phyloP scores from a whole-genome alignment of 2,888 invertebrate species.

The Coronaproctus castanopsis region DNA sequence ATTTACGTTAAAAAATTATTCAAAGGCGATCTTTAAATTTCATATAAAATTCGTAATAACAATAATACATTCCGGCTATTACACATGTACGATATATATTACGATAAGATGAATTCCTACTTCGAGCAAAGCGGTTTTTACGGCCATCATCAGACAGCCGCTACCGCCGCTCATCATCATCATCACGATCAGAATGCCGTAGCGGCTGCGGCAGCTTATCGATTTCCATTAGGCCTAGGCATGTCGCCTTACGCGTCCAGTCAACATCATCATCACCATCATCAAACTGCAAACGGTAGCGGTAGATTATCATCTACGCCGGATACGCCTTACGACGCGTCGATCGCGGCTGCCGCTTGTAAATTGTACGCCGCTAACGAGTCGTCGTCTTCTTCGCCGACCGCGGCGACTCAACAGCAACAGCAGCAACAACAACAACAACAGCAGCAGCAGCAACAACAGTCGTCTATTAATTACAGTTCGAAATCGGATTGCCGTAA shows the following conservation, averaged over 20 bases:
- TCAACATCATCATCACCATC: slow-evolving; percentile 50
- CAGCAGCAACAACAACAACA: slow-evolving; percentile 42
- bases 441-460: slow-evolving; percentile 52
- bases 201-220: slow-evolving; percentile 43
- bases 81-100: too few species aligned
- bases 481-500: slow-evolving; percentile 23
- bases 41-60: too few species aligned
- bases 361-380: slow-evolving; percentile 53
- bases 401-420: slow-evolving; percentile 30
- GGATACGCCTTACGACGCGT: slow-evolving; percentile 79
- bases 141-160: slow-evolving; percentile 72
- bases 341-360: slow-evolving; percentile 64
- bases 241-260: slow-evolving; percentile 62
- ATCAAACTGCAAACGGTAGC: slow-evolving; percentile 31
- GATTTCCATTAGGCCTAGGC: slow-evolving; percentile 64
- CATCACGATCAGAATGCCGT: slow-evolving; percentile 51
- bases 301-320: too few species aligned
- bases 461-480: slow-evolving; percentile 41
- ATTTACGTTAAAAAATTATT: too few species aligned
- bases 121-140: slow-evolving; percentile 92
- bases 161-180: slow-evolving; percentile 37
- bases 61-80: too few species aligned
- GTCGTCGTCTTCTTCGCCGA: slow-evolving; percentile 12
- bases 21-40: too few species aligned
- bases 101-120: slow-evolving; percentile 96